Conservation (phyloP, 1,140 invertebrate genomes). For the Euwallacea fornicatus region DNA sequence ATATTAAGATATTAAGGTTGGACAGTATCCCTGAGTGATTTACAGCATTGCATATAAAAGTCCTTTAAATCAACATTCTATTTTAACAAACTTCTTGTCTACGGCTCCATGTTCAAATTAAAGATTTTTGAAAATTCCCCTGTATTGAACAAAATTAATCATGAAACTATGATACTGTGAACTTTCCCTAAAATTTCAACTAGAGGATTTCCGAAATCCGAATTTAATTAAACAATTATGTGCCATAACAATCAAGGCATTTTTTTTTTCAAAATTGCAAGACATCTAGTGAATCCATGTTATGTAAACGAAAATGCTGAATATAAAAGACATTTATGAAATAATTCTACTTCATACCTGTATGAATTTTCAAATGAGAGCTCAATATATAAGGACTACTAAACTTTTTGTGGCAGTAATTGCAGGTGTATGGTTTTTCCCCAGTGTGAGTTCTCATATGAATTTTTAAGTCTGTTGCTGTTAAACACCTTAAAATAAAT, state of each 20-base stretch:
- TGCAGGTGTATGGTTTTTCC: constrained; percentile 61
- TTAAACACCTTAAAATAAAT: constrained; percentile 34
- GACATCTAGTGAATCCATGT: no score
- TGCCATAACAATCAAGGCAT: no score
- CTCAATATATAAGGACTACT: constrained; percentile 57
- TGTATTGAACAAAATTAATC: no score
- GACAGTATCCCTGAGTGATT: background rate
- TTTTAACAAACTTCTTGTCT: background rate
- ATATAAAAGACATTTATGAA: background rate
- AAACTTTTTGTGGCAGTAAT: constrained; percentile 58
- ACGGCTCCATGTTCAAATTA: no score
- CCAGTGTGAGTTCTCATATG: constrained; percentile 63
- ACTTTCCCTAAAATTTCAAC: no score
- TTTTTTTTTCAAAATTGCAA: no score
- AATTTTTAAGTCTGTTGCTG: constrained; percentile 52
- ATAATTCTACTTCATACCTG: constrained; percentile 45
- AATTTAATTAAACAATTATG: no score
- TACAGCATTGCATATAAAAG: no score
- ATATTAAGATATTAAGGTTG: background rate
- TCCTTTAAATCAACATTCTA: background rate
- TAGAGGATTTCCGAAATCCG: no score
- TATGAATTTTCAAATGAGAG: constrained; percentile 57
- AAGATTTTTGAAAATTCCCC: no score
- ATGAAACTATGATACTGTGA: no score
- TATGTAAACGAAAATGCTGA: background rate